Evolutionary conservation across 2,888 invertebrate species (phyloP).

Genomic region (Epinotia nisella): DNA sequence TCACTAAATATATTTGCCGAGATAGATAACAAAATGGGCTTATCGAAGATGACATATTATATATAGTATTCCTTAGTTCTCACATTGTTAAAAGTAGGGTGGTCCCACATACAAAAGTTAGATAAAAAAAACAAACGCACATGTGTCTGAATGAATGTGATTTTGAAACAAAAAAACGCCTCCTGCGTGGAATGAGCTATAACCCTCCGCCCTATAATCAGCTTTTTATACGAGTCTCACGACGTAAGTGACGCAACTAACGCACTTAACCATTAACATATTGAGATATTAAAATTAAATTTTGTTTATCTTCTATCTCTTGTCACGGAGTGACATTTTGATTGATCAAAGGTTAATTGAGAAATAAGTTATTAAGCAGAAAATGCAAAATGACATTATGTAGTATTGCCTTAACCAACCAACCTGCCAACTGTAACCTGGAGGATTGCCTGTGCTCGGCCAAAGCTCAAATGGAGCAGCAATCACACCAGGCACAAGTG

Average conservation of each 20-base stretch:
- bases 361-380: no score
- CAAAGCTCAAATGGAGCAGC: no score
- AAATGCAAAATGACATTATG: no score
- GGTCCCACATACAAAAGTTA: slow-evolving; percentile 28
- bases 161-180: slow-evolving; percentile 41
- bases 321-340: no score
- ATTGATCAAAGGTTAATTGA: no score
- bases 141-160: slow-evolving; percentile 37
- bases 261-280: slow-evolving; percentile 22
- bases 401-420: no score
- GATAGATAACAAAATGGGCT: not conserved
- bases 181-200: slow-evolving; percentile 40
- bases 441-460: no score
- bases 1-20: not conserved
- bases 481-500: no score
- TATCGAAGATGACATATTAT: slow-evolving; percentile 3
- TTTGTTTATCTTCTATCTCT: slow-evolving; percentile 16
- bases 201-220: slow-evolving; percentile 31
- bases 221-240: slow-evolving; percentile 23
- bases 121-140: slow-evolving; percentile 23
- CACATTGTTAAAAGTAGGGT: slow-evolving; percentile 19
- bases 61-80: slow-evolving; percentile 29
- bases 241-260: slow-evolving; percentile 4
- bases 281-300: slow-evolving; percentile 16
- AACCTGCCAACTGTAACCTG: no score